Evolutionary conservation across 2,797 vertebrate genomes (phyloP), one percentile per base, ranked within the genome.

Genomic region (Chelon auratus): DNA sequence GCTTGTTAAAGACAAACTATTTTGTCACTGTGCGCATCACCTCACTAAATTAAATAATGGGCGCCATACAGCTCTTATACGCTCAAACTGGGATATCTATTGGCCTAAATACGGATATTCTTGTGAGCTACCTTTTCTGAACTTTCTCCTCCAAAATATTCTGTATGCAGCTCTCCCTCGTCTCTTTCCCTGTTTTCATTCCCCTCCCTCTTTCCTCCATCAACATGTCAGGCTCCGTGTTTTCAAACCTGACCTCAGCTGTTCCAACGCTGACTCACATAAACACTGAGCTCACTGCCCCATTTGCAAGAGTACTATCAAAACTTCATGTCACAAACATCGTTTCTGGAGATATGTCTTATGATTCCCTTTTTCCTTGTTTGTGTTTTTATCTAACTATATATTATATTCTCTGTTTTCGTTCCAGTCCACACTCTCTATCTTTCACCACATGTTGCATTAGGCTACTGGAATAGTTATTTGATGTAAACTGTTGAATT

Each of bases 211-310:
- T 64, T 61, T 24, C 61, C 18, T 76, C 55, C 66, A 42, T 81
- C 65, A 72, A 88, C 78, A 77, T 55, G 48, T 79, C 77, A 67
- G 42, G 26, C 13, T 47, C 73, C 33, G 64, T 66, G 39, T 78
- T 79, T 60, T 24, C 65, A 86, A 74, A 80, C 78, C 84, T 86
- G 81, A 92, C 69, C 81, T 86, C 86, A 90, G 88, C 80, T 68
- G 63, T 77, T 89, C 77, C 83, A 76, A 61, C 59, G 22, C 68
- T 48, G 59, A 70, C 68, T 83, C 62, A 59, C 51, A 77, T 85
- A 88, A 90, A 89, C 89, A 85, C 43, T 43, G 69, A 70, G 64
- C 58, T 75, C 77, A 59, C n/a, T 5, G 10, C 39, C 18, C 20
- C 22, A 0, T 80, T 85, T 40, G 36, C 67, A 56, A 48, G 39